Evolutionary conservation across 2,113 vertebrate species (phyloP).

Genomic region (Sterrhoptilus dennistouni): DNA sequence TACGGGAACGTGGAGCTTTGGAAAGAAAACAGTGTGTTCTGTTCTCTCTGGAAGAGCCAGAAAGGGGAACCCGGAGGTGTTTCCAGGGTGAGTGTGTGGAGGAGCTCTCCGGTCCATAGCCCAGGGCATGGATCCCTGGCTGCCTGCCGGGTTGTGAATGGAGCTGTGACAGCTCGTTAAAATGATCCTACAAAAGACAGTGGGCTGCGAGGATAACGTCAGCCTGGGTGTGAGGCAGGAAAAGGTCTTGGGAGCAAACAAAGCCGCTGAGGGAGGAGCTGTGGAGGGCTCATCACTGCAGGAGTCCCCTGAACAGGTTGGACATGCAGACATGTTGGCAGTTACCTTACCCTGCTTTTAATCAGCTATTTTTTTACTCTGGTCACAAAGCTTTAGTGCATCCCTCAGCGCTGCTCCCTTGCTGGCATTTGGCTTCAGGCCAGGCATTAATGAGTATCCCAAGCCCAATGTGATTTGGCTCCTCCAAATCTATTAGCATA

Average conservation of each 20-base stretch:
- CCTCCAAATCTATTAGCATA: conserved; percentile 16
- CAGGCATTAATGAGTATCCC: conserved; percentile 23
- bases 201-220: not conserved
- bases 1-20: rapidly evolving
- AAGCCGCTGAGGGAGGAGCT: not conserved
- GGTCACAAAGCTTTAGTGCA: not conserved
- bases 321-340: not conserved
- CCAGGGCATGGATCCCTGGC: not conserved
- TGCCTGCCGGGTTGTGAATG: not conserved
- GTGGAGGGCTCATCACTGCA: not conserved
- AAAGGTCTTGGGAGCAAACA: not conserved
- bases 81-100: not conserved
- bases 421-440: not conserved
- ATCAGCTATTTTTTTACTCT: not conserved
- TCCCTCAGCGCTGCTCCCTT: not conserved
- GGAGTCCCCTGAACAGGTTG: not conserved
- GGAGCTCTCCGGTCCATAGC: not conserved
- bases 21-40: not conserved
- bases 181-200: not conserved
- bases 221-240: not conserved
- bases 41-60: not conserved
- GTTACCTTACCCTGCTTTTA: not conserved
- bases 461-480: conserved; percentile 7
- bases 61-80: not conserved
- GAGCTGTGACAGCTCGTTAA: conserved; percentile 6